phyloP scores from a whole-genome alignment of 2,113 vertebrate genomes.

The Synchiropus splendidus region DNA sequence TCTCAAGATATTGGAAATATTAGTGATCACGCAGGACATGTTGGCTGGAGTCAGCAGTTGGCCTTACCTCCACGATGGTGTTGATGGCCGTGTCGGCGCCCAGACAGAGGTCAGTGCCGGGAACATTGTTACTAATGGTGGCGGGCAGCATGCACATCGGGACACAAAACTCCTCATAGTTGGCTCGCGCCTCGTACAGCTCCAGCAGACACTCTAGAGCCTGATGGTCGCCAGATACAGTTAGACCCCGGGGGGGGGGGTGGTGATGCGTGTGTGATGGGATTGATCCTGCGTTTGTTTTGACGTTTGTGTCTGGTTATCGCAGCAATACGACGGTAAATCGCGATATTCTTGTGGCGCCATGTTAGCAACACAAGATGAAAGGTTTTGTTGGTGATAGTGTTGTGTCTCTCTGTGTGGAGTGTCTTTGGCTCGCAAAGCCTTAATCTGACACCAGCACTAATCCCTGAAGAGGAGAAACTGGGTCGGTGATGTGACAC shows the following conservation, averaged over 20 bases:
- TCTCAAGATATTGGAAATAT: no score
- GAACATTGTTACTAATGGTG: slow-evolving; percentile 90
- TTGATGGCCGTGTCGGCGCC: slow-evolving; percentile 84
- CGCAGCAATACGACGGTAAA: no score
- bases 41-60: no score
- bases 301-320: neutral
- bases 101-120: slow-evolving; percentile 81
- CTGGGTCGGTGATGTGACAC: no score
- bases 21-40: no score
- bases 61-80: slow-evolving; percentile 84
- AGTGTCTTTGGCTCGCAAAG: slow-evolving; percentile 34
- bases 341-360: no score
- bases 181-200: slow-evolving; percentile 66
- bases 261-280: no score
- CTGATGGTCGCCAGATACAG: slow-evolving; percentile 53
- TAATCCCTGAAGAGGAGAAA: no score
- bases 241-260: neutral
- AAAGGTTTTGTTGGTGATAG: slow-evolving; percentile 9
- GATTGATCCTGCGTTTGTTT: neutral
- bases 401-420: slow-evolving; percentile 39
- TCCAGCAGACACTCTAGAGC: slow-evolving; percentile 72
- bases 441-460: slow-evolving; percentile 17
- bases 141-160: slow-evolving; percentile 82
- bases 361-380: no score
- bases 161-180: slow-evolving; percentile 76